Evolutionary conservation across 2,113 vertebrate species (phyloP).

Genomic region (Syngnathus typhle): DNA sequence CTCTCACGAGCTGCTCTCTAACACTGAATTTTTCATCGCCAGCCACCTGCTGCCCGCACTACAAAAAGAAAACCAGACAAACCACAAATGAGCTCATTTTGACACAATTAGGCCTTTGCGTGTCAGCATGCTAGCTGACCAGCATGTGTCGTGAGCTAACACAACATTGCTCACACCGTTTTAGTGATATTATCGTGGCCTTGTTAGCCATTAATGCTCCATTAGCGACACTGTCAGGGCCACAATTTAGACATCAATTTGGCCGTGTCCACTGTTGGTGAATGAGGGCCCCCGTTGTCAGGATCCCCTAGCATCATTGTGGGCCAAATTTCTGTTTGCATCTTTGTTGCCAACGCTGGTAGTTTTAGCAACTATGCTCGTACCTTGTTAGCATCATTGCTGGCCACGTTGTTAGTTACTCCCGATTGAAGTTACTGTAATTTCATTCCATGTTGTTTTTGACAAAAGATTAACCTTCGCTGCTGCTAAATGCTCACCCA

Average conservation of each 20-base stretch:
- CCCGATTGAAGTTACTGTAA: not conserved
- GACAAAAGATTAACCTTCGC: not conserved
- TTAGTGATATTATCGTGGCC: no score
- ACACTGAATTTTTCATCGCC: conserved; percentile 66
- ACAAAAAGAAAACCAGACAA: conserved; percentile 24
- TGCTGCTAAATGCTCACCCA: not conserved
- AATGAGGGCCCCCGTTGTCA: not conserved
- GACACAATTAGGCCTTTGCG: not conserved
- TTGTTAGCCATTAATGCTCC: no score
- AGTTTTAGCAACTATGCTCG: not conserved
- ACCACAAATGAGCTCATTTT: not conserved
- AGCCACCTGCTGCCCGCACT: conserved; percentile 65
- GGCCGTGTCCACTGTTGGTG: not conserved
- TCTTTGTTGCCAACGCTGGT: not conserved
- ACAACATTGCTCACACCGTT: no score
- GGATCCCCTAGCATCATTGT: no score
- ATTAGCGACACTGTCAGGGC: not conserved
- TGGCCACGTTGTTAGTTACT: not conserved
- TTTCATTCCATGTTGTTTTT: not conserved
- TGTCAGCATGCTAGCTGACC: no score
- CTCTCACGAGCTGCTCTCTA: conserved; percentile 11
- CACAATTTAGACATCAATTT: not conserved
- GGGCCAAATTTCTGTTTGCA: not conserved
- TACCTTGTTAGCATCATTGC: not conserved
- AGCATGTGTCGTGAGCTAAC: no score